Percentiles rank a stretch among this genome's conserved stretches.
Evolutionary conservation across 2,888 invertebrate genomes (phyloP).

Genomic region (Cyaniris semiargus): DNA sequence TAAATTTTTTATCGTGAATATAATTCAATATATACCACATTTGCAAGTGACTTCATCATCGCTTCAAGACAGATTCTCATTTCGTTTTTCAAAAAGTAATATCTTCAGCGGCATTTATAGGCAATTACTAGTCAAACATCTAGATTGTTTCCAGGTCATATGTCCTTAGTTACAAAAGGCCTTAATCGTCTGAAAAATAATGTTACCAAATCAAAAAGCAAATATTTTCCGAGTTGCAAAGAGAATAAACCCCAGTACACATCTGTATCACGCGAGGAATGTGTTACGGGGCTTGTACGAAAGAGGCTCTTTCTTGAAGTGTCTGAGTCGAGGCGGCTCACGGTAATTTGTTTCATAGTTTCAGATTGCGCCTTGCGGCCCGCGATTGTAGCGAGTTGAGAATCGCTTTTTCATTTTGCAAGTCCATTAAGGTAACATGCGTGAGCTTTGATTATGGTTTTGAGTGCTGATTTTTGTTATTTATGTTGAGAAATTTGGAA

Average conservation of each 20-base stretch:
- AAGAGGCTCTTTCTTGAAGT: constrained; percentile 28
- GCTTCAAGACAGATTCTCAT: background rate
- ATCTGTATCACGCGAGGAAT: constrained; percentile 17
- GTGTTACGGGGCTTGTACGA: constrained; percentile 8
- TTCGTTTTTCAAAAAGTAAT: background rate
- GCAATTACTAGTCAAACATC: background rate
- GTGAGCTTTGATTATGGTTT: background rate
- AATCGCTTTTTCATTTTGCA: constrained; percentile 10
- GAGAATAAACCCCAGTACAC: background rate
- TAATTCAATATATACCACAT: too few relatives aligned
- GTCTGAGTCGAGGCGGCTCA: background rate
- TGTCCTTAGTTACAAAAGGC: background rate
- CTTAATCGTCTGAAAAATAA: background rate
- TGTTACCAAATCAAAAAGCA: background rate
- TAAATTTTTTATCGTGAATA: too few relatives aligned
- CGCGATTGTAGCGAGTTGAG: background rate
- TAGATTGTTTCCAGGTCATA: background rate
- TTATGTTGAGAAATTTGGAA: too few relatives aligned
- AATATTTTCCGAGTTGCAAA: background rate
- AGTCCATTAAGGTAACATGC: background rate
- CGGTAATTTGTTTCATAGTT: constrained; percentile 28
- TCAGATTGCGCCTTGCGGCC: background rate
- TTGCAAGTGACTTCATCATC: too few relatives aligned
- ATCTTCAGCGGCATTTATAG: background rate
- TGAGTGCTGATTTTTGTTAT: background rate